Evolutionary conservation across 2,113 vertebrate species (phyloP), one percentile per base, ranked within the genome.

Genomic region (Epinephelus moara): DNA sequence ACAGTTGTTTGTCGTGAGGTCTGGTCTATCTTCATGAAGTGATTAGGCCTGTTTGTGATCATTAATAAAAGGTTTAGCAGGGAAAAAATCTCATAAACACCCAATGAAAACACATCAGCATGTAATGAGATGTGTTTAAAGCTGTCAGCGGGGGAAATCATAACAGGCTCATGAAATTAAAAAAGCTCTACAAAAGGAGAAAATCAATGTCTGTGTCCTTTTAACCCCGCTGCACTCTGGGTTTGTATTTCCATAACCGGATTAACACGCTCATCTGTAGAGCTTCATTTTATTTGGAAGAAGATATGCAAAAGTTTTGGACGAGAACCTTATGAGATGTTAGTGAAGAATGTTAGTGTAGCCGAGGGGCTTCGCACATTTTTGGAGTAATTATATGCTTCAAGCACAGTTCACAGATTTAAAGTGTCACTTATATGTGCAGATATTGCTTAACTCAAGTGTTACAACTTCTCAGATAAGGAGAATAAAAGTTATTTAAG

Each of bases 81-180:
- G 5, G 12, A 15, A 4, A 47, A 52, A 73, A 66, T 9, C 69
- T 61, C 56, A 77, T 83, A 13, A 79, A 47, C 23, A 53, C 9
- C 19, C 55, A 50, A 4, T 53, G 53, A 52, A 42, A 75, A 62
- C 33, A 75, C 49, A 59, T 45, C 50, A 23, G 12, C 53, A 55
- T 50, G 66, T 55, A 68, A 78, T 88, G 69, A 79, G 55, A 71
- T 53, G 62, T 27, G n/a, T 47, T 80, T 19, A 27, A n/a, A 66
- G 70, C 19, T 66, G 52, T 52, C 57, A 85, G 21, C 75, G 25
- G 17, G 72, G 76, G 18, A 90, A 82, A 80, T 82, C 56, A 77
- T 4, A 64, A 60, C 50, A 53, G 2, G 0, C 75, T 84, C 60
- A 33, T 68, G 2, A 84, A 74, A 85, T 82, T 49, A 70, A 83